Base-by-base conservation (phyloP, 2,113 vertebrate species). In the Gymnobelideus leadbeateri region DNA sequence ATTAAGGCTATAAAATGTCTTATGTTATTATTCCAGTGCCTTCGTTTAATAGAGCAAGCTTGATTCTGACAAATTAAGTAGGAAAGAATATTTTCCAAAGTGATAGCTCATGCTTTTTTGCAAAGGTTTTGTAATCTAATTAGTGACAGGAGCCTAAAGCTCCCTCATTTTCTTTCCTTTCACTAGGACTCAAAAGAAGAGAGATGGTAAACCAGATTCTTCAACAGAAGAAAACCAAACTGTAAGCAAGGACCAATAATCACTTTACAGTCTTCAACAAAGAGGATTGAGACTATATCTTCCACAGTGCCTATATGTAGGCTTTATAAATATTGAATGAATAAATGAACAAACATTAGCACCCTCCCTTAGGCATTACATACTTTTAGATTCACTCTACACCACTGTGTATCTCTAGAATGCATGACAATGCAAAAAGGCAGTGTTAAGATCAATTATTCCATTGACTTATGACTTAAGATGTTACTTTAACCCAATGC, bases 11-110 rank as follows among this genome's bases (percentile, higher is more conserved):
- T 90, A 89, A 94, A 93, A 95, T 49, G 84, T 91, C 89, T 68
- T 51, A 26, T 28, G 25, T 47, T 57, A 92, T 95, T 93, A 84
- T 53, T 51, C 91, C 89, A 91, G n/a, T 43, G 90, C 92, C 51
- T 93, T 95, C 14, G 11, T 92, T 84, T 94, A 97, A 93, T 61
- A 55, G 91, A 90, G 90, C 84, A 26, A 23, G 14, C 10, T 92
- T 89, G 89, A 94, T 89, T 95, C 91, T 51, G 47, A 90, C 93
- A 94, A 95, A 95, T 93, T 89, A 93, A 91, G 77, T 49, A 47
- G 37, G n/a, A 89, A 95, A 91, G 43, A 25, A 47, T 93, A 94
- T 95, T 97, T 92, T 92, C 93, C 90, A 51, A 95, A 96, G 92
- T 91, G 92, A 90, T 61, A 89, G 53, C 55, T 97, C 37, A 47